Base-by-base conservation (phyloP, 2,113 vertebrate genomes). In the Eretmochelys imbricata region DNA sequence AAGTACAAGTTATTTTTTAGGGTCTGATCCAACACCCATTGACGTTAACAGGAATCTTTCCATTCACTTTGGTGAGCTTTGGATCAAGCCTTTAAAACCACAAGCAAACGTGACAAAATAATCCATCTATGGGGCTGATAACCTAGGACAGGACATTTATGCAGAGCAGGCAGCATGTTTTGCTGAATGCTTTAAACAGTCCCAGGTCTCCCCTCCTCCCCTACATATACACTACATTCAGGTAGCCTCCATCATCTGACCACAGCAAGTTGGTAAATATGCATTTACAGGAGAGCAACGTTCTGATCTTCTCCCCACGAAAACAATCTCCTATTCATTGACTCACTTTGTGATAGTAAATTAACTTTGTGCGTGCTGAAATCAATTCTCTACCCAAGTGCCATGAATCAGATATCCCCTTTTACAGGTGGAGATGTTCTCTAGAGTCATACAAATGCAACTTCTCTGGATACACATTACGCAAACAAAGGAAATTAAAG, bases 171-270 rank as follows among this genome's bases (percentile, higher is more conserved):
- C 59, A 38, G 24, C 25, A 51, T 2, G 22, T 31, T 29, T 80
- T 48, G 13, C 59, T 27, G 19, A 49, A 48, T 46, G 49, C 54
- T 65, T 42, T 49, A 7, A 20, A 80, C n/a, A 49, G 14, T 10
- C 27, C 38, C 31, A 9, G 6, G 38, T 1, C 53, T 29, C 22
- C 42, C 13, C 29, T 51, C 48, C 49, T 89, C 54, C 0, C 0
- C 53, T 49, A 6, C 51, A 82, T 11, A 31, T 2, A 38, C 9
- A 42, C 10, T n/a, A 7, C 35, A 5, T 24, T 8, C 27, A 65
- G 27, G 42, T 55, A 29, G 31, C 46, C 25, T 85, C 54, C 24
- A 46, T 80, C 65, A 48, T 14, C 80, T 53, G 38, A 7, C 16
- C 31, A 53, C 51, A 53, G 53, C 51, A 89, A 35, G 69, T 2